These are phyloP conservation scores for Ibidorhyncha struthersii DNA, from an alignment of 2,113 vertebrate genomes.

Conservation along the genomic window DNA sequence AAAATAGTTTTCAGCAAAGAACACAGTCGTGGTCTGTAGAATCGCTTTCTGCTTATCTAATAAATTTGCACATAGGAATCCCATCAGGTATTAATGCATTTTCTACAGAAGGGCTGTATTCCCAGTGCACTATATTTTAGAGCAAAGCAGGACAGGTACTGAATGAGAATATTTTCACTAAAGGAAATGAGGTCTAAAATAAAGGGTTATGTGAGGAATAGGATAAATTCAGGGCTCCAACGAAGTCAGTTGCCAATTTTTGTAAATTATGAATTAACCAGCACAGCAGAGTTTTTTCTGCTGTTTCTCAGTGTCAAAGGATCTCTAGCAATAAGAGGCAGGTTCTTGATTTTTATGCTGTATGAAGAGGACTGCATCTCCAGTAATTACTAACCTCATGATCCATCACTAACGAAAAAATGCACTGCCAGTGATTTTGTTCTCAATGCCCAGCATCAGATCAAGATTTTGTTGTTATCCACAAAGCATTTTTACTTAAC, in stretches of 20 bases:
- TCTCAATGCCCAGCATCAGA: neutral
- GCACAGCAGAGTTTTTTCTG: neutral
- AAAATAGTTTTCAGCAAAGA: neutral
- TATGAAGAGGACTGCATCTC: neutral
- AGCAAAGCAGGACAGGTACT: neutral
- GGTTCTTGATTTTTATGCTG: neutral
- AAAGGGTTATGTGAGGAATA: neutral
- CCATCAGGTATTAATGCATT: neutral
- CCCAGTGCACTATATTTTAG: neutral
- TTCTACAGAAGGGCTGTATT: neutral
- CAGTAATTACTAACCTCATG: neutral
- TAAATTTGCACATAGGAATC: neutral
- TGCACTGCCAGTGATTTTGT: neutral
- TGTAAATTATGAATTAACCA: neutral
- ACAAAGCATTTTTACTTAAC: neutral
- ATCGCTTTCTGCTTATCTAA: neutral
- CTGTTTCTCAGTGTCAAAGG: neutral
- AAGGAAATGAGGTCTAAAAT: neutral
- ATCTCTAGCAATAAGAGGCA: neutral
- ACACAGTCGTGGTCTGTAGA: neutral
- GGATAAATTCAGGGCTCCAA: neutral
- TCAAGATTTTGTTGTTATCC: neutral
- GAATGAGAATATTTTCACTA: neutral
- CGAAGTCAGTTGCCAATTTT: neutral
- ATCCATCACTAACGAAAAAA: neutral